Conservation (phyloP, 2,113 vertebrate species). For the Serilophus lunatus region DNA sequence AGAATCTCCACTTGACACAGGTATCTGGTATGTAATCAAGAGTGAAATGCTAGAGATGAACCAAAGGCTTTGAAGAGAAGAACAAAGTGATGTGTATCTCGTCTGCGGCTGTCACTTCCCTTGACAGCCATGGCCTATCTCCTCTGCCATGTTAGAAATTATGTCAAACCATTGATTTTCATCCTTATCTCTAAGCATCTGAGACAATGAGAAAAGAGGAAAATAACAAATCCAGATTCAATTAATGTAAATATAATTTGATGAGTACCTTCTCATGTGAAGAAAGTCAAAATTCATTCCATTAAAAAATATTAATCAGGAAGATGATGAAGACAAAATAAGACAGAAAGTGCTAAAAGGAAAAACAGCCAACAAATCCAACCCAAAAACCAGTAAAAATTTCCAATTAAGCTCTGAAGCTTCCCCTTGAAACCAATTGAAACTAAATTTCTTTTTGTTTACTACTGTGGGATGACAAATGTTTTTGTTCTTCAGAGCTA, state of each 20-base stretch:
- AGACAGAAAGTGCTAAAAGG: not conserved
- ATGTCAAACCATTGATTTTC: not conserved
- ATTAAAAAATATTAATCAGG: not conserved
- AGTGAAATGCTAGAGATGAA: not conserved
- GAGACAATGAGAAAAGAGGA: not conserved
- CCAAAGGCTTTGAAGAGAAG: constrained; percentile 4
- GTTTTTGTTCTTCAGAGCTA: not conserved
- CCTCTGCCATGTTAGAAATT: not conserved
- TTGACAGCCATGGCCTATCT: not conserved
- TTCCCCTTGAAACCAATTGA: not conserved
- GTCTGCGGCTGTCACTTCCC: not conserved
- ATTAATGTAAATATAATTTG: not conserved
- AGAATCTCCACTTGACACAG: not conserved
- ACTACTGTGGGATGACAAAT: not conserved
- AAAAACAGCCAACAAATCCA: not conserved
- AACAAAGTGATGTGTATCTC: not conserved
- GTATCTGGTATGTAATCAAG: not conserved
- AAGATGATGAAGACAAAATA: not conserved
- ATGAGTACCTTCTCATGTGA: not conserved
- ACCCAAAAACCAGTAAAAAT: not conserved
- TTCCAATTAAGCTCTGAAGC: not conserved
- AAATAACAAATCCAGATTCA: not conserved
- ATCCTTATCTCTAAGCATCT: not conserved
- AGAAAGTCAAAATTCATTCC: not conserved
- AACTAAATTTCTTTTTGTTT: not conserved